Conservation (phyloP, 1,140 invertebrate genomes). For the Triops cancriformis region DNA sequence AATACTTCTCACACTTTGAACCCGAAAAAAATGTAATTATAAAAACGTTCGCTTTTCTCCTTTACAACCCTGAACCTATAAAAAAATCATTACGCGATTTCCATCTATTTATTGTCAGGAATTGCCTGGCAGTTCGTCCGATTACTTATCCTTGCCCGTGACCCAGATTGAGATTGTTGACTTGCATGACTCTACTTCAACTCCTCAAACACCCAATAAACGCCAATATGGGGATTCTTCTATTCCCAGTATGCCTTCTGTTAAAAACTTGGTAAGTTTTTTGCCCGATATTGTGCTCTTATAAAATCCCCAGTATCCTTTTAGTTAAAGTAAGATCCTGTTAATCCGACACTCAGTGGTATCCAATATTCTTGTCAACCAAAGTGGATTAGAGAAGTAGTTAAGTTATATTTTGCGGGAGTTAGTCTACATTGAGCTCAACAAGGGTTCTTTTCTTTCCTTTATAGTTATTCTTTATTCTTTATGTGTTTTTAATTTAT, state of each 20-base stretch:
- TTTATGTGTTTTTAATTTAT: too few relatives aligned
- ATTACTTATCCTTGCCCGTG: not conserved
- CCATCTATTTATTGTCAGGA: not conserved
- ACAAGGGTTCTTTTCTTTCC: too few relatives aligned
- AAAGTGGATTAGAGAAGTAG: too few relatives aligned
- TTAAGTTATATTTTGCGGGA: too few relatives aligned
- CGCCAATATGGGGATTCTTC: not conserved
- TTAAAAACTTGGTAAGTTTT: not conserved
- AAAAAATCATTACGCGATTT: not conserved
- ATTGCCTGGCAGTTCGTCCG: not conserved
- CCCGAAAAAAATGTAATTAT: not conserved
- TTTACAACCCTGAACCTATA: not conserved
- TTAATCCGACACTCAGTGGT: too few relatives aligned
- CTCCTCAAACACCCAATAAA: not conserved
- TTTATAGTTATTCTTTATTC: too few relatives aligned
- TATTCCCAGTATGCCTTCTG: not conserved
- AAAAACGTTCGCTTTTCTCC: not conserved
- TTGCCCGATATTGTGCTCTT: not conserved
- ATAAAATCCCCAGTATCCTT: not conserved
- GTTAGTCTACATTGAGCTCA: too few relatives aligned
- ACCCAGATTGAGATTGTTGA: slow-evolving; percentile 4
- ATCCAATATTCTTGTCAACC: too few relatives aligned
- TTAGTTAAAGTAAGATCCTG: too few relatives aligned
- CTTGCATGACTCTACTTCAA: not conserved
- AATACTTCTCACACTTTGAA: not conserved